These are phyloP conservation scores for Pomatorhinus ruficollis DNA, from an alignment of 2,113 vertebrate genomes.

Conservation along the genomic window DNA sequence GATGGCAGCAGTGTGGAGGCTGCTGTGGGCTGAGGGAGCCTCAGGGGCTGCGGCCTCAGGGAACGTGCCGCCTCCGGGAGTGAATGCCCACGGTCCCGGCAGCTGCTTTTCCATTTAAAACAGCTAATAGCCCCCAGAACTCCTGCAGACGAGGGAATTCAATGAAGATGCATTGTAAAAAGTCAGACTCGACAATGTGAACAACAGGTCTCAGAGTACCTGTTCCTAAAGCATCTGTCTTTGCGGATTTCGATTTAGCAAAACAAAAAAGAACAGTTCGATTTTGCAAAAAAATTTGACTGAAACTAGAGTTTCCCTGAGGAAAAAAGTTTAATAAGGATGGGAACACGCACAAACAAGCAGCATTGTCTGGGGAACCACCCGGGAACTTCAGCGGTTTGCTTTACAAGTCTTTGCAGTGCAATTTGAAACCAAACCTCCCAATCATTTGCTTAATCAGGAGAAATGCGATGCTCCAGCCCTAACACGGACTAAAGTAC, in stretches of 20 bases:
- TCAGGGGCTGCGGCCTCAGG: background rate
- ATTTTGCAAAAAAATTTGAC: background rate
- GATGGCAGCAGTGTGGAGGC: background rate
- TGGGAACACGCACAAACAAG: background rate
- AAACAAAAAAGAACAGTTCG: background rate
- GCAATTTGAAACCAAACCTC: background rate
- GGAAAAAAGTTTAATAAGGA: background rate
- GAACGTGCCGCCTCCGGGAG: background rate
- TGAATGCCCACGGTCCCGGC: background rate
- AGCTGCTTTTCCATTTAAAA: background rate
- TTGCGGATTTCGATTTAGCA: background rate
- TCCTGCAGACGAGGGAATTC: background rate
- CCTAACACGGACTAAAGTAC: background rate
- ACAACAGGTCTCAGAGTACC: background rate
- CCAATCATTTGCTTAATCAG: background rate
- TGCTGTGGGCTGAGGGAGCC: background rate
- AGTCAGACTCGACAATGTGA: background rate
- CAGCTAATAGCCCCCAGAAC: background rate
- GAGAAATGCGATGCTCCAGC: slow-evolving; percentile 17
- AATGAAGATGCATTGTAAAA: background rate
- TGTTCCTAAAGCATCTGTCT: background rate
- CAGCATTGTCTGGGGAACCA: background rate
- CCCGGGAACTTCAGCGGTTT: slow-evolving; percentile 2
- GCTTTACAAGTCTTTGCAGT: background rate
- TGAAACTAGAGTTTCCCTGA: background rate